These are phyloP conservation scores for Sialia sialis DNA, from an alignment of 2,113 vertebrate species.

Conservation along the genomic window DNA sequence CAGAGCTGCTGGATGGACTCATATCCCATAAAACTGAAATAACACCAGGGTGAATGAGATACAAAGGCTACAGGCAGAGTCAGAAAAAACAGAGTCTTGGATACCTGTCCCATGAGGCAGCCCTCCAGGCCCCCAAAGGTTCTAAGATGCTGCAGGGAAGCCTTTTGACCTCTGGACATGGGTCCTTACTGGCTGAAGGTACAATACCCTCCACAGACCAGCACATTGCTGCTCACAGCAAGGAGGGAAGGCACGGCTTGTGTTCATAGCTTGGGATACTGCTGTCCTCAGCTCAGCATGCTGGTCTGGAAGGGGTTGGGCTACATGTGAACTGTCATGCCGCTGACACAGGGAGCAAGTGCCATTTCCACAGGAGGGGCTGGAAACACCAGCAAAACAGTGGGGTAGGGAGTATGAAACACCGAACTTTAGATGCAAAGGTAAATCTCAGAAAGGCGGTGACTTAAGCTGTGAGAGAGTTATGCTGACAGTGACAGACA, in stretches of 20 bases:
- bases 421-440: background rate
- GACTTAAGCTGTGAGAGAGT: background rate
- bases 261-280: background rate
- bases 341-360: background rate
- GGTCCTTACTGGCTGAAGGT: background rate
- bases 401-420: background rate
- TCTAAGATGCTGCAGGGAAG: background rate
- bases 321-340: background rate
- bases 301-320: background rate
- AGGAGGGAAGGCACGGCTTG: background rate
- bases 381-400: background rate
- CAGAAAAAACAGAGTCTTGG: background rate
- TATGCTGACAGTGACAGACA: background rate
- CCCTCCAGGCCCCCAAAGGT: fast-evolving
- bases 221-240: background rate
- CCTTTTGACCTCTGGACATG: background rate
- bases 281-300: fast-evolving
- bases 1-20: background rate
- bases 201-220: fast-evolving
- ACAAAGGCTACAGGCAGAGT: background rate
- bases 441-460: background rate
- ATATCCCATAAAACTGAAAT: background rate
- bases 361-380: background rate
- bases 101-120: background rate
- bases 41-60: background rate